Base-by-base conservation (phyloP, 2,797 vertebrate genomes). In the Tympanoctomys barrerae region DNA sequence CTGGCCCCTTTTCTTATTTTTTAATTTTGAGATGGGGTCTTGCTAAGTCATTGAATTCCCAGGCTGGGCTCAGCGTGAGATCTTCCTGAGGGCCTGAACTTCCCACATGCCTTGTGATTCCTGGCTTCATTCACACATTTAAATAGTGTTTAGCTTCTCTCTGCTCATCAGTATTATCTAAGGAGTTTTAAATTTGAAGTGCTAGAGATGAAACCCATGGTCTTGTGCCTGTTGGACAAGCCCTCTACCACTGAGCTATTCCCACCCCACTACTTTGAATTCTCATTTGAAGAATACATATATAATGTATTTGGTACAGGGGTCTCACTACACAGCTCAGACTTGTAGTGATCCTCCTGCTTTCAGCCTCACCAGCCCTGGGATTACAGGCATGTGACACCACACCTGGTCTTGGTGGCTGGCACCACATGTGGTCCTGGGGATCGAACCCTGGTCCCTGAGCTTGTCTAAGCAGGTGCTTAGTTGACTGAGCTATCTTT, bases 221-320 rank as follows among this genome's bases (percentile, higher is more conserved):
- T 26, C 24, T 42, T 78, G 21, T 19, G 12, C 26, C 22, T 75
- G 28, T 61, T 33, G 59, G 26, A 52, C 19, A 81, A 82, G 28
- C 31, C 26, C 19, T 81, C 54, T 62, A 24, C 31, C n/a, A 73
- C 64, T n/a, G 66, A 75, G 46, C 26, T 75, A 31, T 4, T 57
- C 46, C 22, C 21, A 54, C 68, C 28, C 28, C 16, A 54, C 19
- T 4, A 49, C 54, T 64, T 92, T 61, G 5, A 92, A 62, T 90
- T 82, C 90, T 94, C 31, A 90, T 89, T 93, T 90, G 73, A 83
- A 94, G 70, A 77, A 22, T 42, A 42, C 5, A 42, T 42, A 42
- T 57, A 57, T 49, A 54, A 54, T 54, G 52, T 54, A 54, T 54
- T 57, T 57, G 54, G 14, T 16, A 18, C 54, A 57, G 14, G 54